Evolutionary conservation across 2,797 vertebrate genomes (phyloP).

Genomic region (Oceanodroma leucorhoa): DNA sequence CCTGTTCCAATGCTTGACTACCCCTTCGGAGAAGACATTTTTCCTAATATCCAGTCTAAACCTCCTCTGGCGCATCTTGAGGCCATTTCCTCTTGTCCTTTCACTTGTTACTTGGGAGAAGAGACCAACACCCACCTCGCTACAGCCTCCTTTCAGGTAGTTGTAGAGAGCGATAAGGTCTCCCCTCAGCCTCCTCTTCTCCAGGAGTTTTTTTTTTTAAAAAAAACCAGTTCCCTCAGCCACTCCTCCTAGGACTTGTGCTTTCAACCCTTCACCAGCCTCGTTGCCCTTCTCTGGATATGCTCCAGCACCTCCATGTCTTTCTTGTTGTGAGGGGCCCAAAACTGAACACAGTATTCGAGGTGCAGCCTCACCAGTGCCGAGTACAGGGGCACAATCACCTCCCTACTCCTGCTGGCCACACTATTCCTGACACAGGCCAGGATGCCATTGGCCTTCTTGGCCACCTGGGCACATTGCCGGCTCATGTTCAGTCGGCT

Average conservation of each 20-base stretch:
- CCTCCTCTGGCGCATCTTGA: background rate
- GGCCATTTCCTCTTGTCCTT: background rate
- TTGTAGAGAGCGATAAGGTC: background rate
- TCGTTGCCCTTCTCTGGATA: accelerated
- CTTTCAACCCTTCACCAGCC: background rate
- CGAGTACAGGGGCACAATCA: accelerated
- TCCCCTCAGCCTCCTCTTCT: background rate
- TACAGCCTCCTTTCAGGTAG: background rate
- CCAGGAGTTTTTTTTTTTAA: background rate
- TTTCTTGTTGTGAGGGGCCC: background rate
- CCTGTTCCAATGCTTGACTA: background rate
- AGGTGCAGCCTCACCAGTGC: background rate
- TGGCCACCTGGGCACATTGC: background rate
- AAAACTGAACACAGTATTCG: background rate
- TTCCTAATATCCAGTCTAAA: background rate
- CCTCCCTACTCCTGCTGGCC: background rate
- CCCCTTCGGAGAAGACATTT: background rate
- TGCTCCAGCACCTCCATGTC: background rate
- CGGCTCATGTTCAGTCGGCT: accelerated
- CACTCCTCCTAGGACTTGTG: background rate
- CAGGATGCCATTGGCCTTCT: too few relatives aligned
- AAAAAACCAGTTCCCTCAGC: background rate
- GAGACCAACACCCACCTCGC: accelerated
- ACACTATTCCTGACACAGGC: background rate
- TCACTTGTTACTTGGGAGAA: background rate